A percentile compares a stretch with the other conserved stretches of the same genome.
These are phyloP conservation scores for Chloropsis hardwickii DNA, from an alignment of 2,113 vertebrate genomes.

Conservation along the genomic window DNA sequence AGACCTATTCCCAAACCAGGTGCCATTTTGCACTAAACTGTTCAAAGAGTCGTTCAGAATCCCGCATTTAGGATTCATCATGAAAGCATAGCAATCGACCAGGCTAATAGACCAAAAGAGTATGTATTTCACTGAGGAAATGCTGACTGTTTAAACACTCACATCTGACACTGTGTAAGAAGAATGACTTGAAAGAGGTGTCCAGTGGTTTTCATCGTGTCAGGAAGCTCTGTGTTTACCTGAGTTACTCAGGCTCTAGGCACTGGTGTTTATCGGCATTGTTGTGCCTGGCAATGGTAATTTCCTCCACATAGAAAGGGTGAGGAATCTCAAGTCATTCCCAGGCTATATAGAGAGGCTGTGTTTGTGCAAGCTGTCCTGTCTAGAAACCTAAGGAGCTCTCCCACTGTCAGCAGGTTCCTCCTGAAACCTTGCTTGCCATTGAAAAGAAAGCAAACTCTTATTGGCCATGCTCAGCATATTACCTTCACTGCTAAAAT, in stretches of 20 bases:
- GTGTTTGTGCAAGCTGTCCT: slow-evolving; percentile 48
- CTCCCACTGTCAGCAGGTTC: not conserved
- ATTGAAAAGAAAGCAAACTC: not conserved
- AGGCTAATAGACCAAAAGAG: not conserved
- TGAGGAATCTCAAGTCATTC: slow-evolving; percentile 66
- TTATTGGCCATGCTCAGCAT: not conserved
- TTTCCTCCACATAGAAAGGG: slow-evolving; percentile 68
- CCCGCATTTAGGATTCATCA: not conserved
- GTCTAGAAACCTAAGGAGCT: not conserved
- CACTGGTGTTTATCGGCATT: slow-evolving; percentile 66
- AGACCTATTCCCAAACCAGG: not conserved
- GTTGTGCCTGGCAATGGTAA: slow-evolving; percentile 68
- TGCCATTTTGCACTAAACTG: not conserved
- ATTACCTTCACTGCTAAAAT: not conserved
- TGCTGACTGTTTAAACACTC: slow-evolving; percentile 56
- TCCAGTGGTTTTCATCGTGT: slow-evolving; percentile 26
- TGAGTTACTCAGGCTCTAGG: slow-evolving; percentile 58
- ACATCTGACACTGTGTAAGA: slow-evolving; percentile 65
- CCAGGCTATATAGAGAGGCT: slow-evolving; percentile 57
- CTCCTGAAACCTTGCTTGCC: not conserved
- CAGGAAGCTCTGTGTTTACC: slow-evolving; percentile 75
- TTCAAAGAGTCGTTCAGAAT: not conserved
- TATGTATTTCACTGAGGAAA: slow-evolving; percentile 49
- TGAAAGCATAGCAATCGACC: not conserved
- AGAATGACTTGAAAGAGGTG: slow-evolving; percentile 68